Evolutionary conservation across 2,113 vertebrate genomes (phyloP).

Genomic region (Riparia riparia): DNA sequence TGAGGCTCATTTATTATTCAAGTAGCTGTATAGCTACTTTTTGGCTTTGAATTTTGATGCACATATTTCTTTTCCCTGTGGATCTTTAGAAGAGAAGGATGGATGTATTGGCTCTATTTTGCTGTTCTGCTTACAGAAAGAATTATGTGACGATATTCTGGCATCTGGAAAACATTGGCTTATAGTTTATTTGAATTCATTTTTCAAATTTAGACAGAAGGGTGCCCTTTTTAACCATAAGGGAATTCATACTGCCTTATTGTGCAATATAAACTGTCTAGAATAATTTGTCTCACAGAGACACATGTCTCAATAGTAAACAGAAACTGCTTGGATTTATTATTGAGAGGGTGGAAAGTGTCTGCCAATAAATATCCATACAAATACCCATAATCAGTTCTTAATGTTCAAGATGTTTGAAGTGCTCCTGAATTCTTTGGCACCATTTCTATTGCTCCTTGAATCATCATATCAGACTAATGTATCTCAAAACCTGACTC

Average conservation of each 20-base stretch:
- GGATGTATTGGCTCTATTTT: constrained; percentile 6
- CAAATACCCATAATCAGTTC: neutral
- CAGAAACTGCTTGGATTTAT: constrained; percentile 50
- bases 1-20: constrained; percentile 1
- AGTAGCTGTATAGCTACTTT: neutral
- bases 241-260: constrained; percentile 42
- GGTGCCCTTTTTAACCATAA: constrained; percentile 46
- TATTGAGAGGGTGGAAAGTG: neutral
- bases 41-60: constrained; percentile 8
- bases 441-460: neutral
- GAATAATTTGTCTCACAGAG: constrained; percentile 38
- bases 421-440: neutral
- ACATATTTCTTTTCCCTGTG: neutral
- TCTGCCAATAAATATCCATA: neutral
- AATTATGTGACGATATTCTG: constrained; percentile 42
- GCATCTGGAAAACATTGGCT: constrained; percentile 59
- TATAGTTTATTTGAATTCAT: constrained; percentile 57
- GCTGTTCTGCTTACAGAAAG: constrained; percentile 35
- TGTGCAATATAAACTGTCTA: constrained; percentile 49
- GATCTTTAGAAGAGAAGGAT: constrained; percentile 41
- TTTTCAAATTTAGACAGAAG: constrained; percentile 55
- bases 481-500: neutral
- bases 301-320: constrained; percentile 7
- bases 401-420: neutral
- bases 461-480: neutral